Evolutionary conservation across 2,113 vertebrate genomes (phyloP).

Genomic region (Mastomys natalensis): DNA sequence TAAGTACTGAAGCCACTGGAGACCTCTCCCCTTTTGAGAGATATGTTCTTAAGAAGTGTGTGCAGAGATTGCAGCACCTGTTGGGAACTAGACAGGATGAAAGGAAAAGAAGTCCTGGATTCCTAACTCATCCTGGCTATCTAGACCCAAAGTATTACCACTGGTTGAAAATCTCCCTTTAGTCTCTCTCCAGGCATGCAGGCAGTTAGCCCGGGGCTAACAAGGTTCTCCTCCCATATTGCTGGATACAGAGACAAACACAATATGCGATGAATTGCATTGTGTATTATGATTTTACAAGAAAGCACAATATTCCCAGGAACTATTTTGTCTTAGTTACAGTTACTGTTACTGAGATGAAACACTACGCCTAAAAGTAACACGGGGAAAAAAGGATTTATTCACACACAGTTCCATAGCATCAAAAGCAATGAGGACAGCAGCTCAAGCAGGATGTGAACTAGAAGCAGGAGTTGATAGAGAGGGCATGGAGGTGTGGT

Average conservation of each 20-base stretch:
- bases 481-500: background rate
- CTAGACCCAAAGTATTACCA: background rate
- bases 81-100: background rate
- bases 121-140: background rate
- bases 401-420: background rate
- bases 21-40: background rate
- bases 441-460: background rate
- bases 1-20: background rate
- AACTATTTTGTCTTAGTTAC: background rate
- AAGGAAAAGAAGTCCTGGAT: too few relatives aligned
- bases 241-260: background rate
- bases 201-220: too few relatives aligned
- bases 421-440: too few relatives aligned
- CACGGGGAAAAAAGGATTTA: background rate
- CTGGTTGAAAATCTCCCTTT: fast-evolving
- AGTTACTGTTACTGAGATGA: background rate
- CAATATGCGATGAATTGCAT: background rate
- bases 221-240: background rate
- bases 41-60: background rate
- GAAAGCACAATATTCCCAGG: background rate
- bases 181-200: background rate
- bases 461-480: background rate
- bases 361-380: background rate
- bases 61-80: background rate
- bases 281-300: background rate